Evolutionary conservation across 2,797 vertebrate genomes (phyloP).

Genomic region (Rhabdomys pumilio): DNA sequence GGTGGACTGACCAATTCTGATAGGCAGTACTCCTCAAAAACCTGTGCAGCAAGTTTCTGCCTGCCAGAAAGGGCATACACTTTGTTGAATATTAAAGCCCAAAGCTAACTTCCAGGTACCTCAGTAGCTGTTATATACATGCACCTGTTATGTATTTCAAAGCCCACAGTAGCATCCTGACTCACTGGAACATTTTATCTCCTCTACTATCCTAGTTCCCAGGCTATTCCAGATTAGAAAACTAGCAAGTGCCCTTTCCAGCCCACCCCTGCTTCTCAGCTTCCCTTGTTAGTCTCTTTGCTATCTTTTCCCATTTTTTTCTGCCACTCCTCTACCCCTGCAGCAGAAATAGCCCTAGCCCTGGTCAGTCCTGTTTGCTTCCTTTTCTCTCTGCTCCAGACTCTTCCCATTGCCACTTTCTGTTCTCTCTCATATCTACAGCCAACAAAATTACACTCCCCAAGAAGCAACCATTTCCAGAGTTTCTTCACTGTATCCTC

Average conservation of each 20-base stretch:
- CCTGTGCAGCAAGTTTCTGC: neutral
- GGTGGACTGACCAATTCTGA: neutral
- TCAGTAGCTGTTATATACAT: neutral
- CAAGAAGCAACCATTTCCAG: neutral
- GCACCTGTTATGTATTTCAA: neutral
- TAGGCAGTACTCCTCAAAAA: no score
- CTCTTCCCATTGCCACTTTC: neutral
- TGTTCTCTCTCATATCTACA: neutral
- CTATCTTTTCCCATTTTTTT: no score
- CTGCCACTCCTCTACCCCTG: no score
- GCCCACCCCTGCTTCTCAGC: neutral
- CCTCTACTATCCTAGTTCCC: neutral
- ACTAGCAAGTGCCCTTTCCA: neutral
- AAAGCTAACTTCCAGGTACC: neutral
- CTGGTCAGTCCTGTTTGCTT: no score
- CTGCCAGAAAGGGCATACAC: accelerated
- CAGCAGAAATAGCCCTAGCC: neutral
- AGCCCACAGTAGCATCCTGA: neutral
- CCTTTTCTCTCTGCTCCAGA: no score
- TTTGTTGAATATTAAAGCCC: neutral
- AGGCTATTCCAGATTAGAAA: neutral
- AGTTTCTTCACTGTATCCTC: neutral
- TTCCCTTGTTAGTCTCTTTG: neutral
- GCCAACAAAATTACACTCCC: neutral
- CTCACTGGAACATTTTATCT: neutral